Conservation (phyloP, 2,888 invertebrate species). For the Agriopis aurantiaria region DNA sequence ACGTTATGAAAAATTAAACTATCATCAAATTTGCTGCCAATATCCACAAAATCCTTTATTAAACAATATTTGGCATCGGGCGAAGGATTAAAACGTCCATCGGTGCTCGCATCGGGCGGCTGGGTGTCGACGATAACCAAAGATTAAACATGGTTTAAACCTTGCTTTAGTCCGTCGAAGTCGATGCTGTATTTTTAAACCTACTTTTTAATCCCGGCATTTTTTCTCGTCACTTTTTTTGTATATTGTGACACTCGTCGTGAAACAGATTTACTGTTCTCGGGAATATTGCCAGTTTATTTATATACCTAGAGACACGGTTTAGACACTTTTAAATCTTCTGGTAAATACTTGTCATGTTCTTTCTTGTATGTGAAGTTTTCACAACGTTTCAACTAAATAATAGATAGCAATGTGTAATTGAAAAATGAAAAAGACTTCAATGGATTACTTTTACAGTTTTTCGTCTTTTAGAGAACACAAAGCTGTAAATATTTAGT, state of each 20-base stretch:
- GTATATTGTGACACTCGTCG: constrained; percentile 37
- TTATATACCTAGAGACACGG: constrained; percentile 6
- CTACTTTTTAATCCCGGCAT: constrained; percentile 50
- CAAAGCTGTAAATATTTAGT: no score
- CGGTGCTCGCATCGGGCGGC: constrained; percentile 66
- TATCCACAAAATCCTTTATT: constrained; percentile 37
- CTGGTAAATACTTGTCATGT: constrained; percentile 9
- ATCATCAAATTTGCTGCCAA: constrained; percentile 26
- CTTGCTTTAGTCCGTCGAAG: constrained; percentile 63
- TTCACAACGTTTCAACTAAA: not conserved
- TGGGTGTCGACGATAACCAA: constrained; percentile 77
- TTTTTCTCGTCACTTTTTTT: constrained; percentile 35
- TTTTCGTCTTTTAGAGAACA: no score
- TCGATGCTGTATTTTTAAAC: constrained; percentile 60
- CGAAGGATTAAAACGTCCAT: constrained; percentile 75
- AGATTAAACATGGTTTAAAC: constrained; percentile 76
- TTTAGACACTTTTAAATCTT: constrained; percentile 2
- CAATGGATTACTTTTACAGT: no score
- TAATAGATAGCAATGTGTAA: no score
- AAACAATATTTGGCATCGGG: constrained; percentile 57
- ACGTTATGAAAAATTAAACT: constrained; percentile 11
- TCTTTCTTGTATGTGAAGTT: not conserved
- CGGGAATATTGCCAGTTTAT: constrained; percentile 32
- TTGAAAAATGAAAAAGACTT: no score
- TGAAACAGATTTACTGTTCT: constrained; percentile 22